Evolutionary conservation across 1,140 invertebrate genomes (phyloP).

Genomic region (Anastatus disparis): DNA sequence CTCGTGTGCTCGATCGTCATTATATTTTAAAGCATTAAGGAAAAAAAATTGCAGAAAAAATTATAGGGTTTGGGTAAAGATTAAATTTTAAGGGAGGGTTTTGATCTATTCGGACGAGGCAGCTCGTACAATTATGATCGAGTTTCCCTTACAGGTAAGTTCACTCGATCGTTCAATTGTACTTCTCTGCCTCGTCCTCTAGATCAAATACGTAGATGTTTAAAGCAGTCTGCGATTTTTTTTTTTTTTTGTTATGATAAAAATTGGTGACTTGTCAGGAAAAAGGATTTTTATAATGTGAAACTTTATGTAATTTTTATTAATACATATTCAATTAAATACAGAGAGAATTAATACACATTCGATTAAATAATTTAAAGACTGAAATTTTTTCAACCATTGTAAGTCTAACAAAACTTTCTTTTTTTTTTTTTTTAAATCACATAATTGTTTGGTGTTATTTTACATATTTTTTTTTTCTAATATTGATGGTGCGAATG

Average conservation of each 20-base stretch:
- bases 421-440: no score
- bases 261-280: no score
- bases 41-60: no score
- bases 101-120: slow-evolving; percentile 7
- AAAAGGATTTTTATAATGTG: neutral
- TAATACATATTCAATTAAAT: neutral
- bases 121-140: slow-evolving; percentile 2
- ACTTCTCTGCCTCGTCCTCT: slow-evolving; percentile 21
- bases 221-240: slow-evolving; percentile 6
- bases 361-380: neutral
- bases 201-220: slow-evolving; percentile 20
- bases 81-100: neutral
- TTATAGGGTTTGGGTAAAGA: no score
- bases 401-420: no score
- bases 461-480: no score
- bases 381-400: no score
- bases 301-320: neutral
- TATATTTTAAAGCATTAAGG: no score
- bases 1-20: no score
- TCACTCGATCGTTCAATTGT: slow-evolving; percentile 6
- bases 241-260: no score
- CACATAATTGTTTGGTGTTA: neutral
- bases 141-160: neutral
- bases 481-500: no score
- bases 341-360: neutral